Evolutionary conservation across 1,140 invertebrate genomes (phyloP), one percentile per base, ranked within the genome.

Genomic region (Babylonia areolata): DNA sequence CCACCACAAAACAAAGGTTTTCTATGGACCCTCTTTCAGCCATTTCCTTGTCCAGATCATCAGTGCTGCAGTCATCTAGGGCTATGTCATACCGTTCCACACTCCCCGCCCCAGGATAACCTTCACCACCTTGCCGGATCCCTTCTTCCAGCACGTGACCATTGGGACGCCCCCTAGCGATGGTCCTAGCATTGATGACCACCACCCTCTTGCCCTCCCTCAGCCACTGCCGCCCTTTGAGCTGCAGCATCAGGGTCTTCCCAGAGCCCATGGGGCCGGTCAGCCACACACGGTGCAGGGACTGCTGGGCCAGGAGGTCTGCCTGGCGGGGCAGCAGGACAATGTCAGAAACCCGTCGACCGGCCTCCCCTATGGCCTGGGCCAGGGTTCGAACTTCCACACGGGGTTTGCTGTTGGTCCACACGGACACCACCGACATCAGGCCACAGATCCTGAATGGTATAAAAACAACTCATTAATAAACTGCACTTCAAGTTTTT

Each of bases 191-290:
- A 39, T 42, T 80, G 39, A 80, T 33, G 1, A 80, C 28, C 78
- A 80, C 78, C 46, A 80, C 78, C 78, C 78, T 40, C 28, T 39
- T 3, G 78, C 78, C 78, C 15, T 80, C 42, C 78, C 3, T 17
- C 2, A 80, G n/a, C 78, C 78, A 80, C 78, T 80, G 78, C 0
- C 78, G 78, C 1, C 78, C 78, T 42, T 80, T 80, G 39, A 80
- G 78, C 40, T 80, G 78, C 39, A 80, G 78, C 1, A 80, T 3
- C 2, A 80, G 40, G 15, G 78, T 80, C 39, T 80, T 80, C 3
- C 78, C 78, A 39, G 78, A 80, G 6, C 78, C 78, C 78, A 80
- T 46, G 20, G 12, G 20, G 37, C 78, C 78, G 39, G 39, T 28
- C 39, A 80, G 37, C 40, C 78, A 80, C 11, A 40, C 37, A 1